Evolutionary conservation across 2,113 vertebrate species (phyloP).

Genomic region (Grammomys surdaster): DNA sequence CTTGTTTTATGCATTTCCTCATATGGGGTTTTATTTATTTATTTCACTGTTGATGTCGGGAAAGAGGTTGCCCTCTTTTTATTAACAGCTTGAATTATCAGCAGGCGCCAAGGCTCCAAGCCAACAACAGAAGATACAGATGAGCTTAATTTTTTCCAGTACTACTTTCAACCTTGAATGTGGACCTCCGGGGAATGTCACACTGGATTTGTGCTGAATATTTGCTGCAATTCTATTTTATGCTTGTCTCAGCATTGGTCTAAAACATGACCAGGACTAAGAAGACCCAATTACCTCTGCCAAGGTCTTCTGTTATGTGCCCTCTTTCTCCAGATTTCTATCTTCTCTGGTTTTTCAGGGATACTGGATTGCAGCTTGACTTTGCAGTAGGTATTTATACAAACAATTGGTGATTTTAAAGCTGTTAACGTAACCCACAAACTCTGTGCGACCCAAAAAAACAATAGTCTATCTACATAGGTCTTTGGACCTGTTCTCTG

Average conservation of each 20-base stretch:
- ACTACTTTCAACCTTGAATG: conserved; percentile 40
- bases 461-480: background rate
- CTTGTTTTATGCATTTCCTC: conserved; percentile 37
- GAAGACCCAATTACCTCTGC: background rate
- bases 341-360: background rate
- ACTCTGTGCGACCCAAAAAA: background rate
- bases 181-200: background rate
- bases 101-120: conserved; percentile 4
- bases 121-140: conserved; percentile 29
- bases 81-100: conserved; percentile 69
- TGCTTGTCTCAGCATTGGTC: conserved; percentile 34
- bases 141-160: background rate
- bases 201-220: background rate
- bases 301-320: background rate
- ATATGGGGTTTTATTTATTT: conserved; percentile 27
- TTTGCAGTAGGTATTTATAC: too few relatives aligned
- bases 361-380: background rate
- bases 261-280: conserved; percentile 3
- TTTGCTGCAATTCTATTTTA: background rate
- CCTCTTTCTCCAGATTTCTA: background rate
- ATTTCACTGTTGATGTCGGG: background rate
- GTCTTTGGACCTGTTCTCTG: background rate
- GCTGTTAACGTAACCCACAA: background rate
- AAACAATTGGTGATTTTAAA: background rate
- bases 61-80: conserved; percentile 59